phyloP scores from a whole-genome alignment of 1,140 invertebrate genomes.

The Psix sp. region DNA sequence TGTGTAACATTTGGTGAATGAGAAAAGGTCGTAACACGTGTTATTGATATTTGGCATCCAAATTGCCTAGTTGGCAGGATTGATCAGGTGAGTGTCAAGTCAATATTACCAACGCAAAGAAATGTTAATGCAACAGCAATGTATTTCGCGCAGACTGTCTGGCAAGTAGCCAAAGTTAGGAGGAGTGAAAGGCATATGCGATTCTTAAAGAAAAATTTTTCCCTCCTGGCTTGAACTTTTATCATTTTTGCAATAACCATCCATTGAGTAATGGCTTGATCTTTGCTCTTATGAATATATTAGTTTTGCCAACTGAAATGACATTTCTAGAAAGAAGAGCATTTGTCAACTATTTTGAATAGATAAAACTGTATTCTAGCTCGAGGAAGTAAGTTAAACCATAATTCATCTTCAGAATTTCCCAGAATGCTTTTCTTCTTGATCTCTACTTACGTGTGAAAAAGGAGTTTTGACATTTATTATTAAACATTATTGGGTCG shows the following conservation, averaged over 20 bases:
- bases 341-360: too few species aligned
- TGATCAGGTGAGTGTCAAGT: slow-evolving; percentile 31
- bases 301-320: slow-evolving; percentile 1
- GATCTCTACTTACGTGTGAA: too few species aligned
- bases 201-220: slow-evolving; percentile 25
- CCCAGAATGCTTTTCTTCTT: too few species aligned
- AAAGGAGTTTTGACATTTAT: too few species aligned
- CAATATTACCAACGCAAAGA: slow-evolving; percentile 31
- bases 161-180: slow-evolving; percentile 4
- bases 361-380: too few species aligned
- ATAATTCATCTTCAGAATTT: too few species aligned
- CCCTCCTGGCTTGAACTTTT: slow-evolving; percentile 9
- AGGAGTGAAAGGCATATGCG: slow-evolving; percentile 7
- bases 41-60: too few species aligned
- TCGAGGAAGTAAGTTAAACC: too few species aligned
- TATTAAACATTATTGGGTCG: too few species aligned
- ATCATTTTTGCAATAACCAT: slow-evolving; percentile 21
- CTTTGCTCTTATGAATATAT: slow-evolving; percentile 25
- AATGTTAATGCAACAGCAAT: slow-evolving; percentile 25
- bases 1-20: too few species aligned
- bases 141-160: slow-evolving; percentile 8
- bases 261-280: slow-evolving; percentile 18
- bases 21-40: too few species aligned
- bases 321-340: too few species aligned
- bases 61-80: slow-evolving; percentile 21